phyloP scores from a whole-genome alignment of 1,140 invertebrate genomes.

The Bombus confusus region DNA sequence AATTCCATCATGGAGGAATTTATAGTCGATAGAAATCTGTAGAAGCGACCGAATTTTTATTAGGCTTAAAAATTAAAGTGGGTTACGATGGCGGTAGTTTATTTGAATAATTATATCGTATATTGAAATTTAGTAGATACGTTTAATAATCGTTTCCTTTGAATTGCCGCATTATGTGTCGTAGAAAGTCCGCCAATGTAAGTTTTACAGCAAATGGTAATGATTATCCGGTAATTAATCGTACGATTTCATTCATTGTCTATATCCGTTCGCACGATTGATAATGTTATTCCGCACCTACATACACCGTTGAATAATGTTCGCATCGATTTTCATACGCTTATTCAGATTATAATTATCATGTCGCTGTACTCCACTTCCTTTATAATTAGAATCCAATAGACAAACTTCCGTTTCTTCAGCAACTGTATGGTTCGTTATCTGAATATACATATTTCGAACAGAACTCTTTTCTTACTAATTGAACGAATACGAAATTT shows the following conservation, averaged over 20 bases:
- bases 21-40: neutral
- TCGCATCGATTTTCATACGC: slow-evolving; percentile 24
- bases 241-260: neutral
- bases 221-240: neutral
- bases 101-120: neutral
- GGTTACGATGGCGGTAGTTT: neutral
- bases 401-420: slow-evolving; percentile 13
- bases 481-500: no score
- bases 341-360: neutral
- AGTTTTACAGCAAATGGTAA: neutral
- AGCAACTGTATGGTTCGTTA: no score
- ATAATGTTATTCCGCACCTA: neutral
- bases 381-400: slow-evolving; percentile 1
- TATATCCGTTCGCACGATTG: neutral
- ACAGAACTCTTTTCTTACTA: neutral
- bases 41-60: neutral
- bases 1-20: neutral
- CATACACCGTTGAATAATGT: neutral
- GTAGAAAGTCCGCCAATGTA: neutral
- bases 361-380: neutral
- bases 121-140: no score
- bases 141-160: neutral
- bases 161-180: neutral
- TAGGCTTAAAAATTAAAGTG: neutral
- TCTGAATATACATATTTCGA: neutral